These are phyloP conservation scores for Leptonema lineaticorne DNA, from an alignment of 1,140 invertebrate genomes.

Conservation along the genomic window DNA sequence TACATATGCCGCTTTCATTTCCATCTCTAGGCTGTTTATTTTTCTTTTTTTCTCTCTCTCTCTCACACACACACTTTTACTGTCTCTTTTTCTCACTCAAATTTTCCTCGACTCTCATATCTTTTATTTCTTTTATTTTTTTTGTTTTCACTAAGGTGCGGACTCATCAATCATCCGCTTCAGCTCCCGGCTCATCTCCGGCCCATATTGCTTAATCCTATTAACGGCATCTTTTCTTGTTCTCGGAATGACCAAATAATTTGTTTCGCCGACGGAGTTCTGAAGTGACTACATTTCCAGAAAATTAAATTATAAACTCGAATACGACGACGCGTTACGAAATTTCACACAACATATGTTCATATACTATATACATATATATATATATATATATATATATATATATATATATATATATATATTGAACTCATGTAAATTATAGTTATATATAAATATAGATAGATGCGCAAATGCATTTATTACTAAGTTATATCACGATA, in stretches of 20 bases:
- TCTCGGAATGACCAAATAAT: constrained; percentile 7
- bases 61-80: too few species aligned
- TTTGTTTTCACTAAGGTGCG: neutral
- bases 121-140: neutral
- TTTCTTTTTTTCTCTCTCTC: neutral
- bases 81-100: too few species aligned
- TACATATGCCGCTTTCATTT: constrained; percentile 15
- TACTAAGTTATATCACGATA: neutral
- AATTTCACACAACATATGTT: too few species aligned
- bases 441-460: neutral
- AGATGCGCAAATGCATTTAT: neutral
- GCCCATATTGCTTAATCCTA: constrained; percentile 29
- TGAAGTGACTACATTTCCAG: too few species aligned
- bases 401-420: too few species aligned
- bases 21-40: neutral
- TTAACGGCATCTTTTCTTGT: constrained; percentile 5
- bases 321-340: too few species aligned
- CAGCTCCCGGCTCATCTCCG: constrained; percentile 14
- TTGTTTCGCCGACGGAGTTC: neutral
- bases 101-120: too few species aligned
- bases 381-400: too few species aligned
- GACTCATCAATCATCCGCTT: constrained; percentile 27
- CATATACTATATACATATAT: too few species aligned
- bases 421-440: too few species aligned
- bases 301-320: too few species aligned